A percentile compares a stretch with the other conserved stretches of the same genome.
Conservation (phyloP, 1,140 invertebrate species). For the Zaprionus africanus region DNA sequence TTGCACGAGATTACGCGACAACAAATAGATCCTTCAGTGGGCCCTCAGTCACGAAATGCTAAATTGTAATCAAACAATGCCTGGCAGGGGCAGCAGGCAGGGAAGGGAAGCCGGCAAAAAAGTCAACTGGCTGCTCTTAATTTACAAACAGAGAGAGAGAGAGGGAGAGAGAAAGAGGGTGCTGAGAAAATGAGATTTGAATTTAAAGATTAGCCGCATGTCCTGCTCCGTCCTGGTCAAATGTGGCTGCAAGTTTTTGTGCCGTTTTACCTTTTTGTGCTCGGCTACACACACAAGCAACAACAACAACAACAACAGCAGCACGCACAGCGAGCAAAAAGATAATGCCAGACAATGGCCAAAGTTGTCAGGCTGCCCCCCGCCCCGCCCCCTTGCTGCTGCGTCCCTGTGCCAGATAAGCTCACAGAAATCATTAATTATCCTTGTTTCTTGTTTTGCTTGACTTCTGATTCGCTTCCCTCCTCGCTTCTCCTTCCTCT, state of each 20-base stretch:
- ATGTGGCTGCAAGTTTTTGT: conserved; percentile 73
- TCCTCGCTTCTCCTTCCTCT: neutral
- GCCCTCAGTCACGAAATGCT: conserved; percentile 78
- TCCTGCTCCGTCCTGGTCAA: conserved; percentile 70
- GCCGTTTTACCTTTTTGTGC: conserved; percentile 71
- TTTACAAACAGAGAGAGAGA: conserved; percentile 48
- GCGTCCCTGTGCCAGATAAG: conserved; percentile 67
- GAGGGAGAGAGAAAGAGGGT: conserved; percentile 3
- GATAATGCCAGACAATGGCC: conserved; percentile 80
- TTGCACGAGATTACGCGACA: conserved; percentile 82
- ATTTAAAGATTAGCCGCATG: conserved; percentile 80
- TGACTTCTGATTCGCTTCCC: conserved; percentile 70
- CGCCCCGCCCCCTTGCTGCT: neutral
- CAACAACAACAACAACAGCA: conserved; percentile 33
- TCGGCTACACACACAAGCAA: conserved; percentile 31
- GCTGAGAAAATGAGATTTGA: conserved; percentile 76
- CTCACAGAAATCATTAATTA: conserved; percentile 83
- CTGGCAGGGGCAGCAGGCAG: neutral
- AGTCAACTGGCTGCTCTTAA: conserved; percentile 64
- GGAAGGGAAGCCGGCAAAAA: conserved; percentile 26
- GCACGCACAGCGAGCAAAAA: conserved; percentile 65
- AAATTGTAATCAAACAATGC: conserved; percentile 82
- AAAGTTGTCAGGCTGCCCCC: conserved; percentile 62
- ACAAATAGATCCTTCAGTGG: conserved; percentile 83
- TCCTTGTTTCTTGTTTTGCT: conserved; percentile 83